phyloP scores from a whole-genome alignment of 2,113 vertebrate genomes.

The Ochotona curzoniae region DNA sequence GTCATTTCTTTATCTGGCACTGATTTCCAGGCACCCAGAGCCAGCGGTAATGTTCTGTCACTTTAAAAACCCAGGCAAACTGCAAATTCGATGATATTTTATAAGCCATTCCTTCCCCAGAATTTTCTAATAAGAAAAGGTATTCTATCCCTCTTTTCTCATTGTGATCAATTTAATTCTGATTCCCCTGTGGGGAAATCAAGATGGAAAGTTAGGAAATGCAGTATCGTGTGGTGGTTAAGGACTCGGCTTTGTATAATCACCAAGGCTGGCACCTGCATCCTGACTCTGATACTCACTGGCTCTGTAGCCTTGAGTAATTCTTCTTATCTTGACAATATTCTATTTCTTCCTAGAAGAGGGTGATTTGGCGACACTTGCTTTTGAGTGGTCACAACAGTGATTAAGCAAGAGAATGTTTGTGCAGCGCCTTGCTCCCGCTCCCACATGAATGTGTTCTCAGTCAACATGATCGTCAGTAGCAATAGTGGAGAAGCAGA shows the following conservation, averaged over 20 bases:
- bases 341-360: background rate
- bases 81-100: constrained; percentile 5
- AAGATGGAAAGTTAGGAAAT: background rate
- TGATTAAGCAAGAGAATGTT: background rate
- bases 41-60: background rate
- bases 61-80: constrained; percentile 52
- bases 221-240: background rate
- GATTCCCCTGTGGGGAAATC: constrained; percentile 1
- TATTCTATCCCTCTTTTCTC: background rate
- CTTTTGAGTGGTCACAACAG: too few species aligned
- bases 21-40: background rate
- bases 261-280: background rate
- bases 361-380: background rate
- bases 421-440: background rate
- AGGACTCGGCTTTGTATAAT: background rate
- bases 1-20: background rate
- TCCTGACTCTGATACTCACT: background rate
- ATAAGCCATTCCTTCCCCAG: constrained; percentile 5
- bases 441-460: background rate
- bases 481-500: background rate
- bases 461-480: background rate
- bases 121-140: constrained; percentile 23
- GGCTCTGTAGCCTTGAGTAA: background rate
- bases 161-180: constrained; percentile 34
- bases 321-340: background rate